A percentile compares a stretch with the other conserved stretches of the same genome.
Evolutionary conservation across 2,113 vertebrate genomes (phyloP).

Genomic region (Hiodon tergisus): DNA sequence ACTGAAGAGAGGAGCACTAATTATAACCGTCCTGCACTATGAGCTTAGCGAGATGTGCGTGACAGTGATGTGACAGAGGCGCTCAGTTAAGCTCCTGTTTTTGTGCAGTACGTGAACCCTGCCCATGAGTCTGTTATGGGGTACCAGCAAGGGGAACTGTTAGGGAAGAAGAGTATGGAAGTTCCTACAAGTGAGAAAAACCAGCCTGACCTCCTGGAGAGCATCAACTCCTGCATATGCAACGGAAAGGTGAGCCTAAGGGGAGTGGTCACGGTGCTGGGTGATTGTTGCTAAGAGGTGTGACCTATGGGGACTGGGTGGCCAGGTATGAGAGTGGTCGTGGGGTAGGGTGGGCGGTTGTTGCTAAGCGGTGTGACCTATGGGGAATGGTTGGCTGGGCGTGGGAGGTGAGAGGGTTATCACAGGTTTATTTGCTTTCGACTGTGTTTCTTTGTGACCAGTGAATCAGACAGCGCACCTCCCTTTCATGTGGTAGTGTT

Average conservation of each 20-base stretch:
- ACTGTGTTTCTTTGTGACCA: too few relatives aligned
- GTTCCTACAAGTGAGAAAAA: constrained; percentile 93
- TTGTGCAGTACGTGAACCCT: constrained; percentile 87
- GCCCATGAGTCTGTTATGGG: constrained; percentile 92
- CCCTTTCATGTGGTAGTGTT: too few relatives aligned
- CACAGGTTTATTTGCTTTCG: too few relatives aligned
- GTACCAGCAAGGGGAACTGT: constrained; percentile 86
- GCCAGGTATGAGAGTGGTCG: neutral
- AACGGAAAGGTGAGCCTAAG: constrained; percentile 84
- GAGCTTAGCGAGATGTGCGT: neutral
- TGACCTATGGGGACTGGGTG: neutral
- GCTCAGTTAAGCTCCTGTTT: constrained; percentile 23
- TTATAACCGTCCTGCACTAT: too few relatives aligned
- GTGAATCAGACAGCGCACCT: too few relatives aligned
- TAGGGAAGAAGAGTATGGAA: constrained; percentile 90
- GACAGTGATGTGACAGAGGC: neutral
- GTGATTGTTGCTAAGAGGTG: neutral
- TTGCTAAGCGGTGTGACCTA: neutral
- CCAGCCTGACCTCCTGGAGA: constrained; percentile 89
- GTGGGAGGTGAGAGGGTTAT: too few relatives aligned
- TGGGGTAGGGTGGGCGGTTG: neutral
- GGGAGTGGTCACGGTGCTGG: neutral
- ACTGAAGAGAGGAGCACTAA: neutral
- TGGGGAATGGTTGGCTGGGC: too few relatives aligned
- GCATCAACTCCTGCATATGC: constrained; percentile 88